Evolutionary conservation across 2,888 invertebrate genomes (phyloP), one percentile per base, ranked within the genome.

Genomic region (Pristionchus japonicus): DNA sequence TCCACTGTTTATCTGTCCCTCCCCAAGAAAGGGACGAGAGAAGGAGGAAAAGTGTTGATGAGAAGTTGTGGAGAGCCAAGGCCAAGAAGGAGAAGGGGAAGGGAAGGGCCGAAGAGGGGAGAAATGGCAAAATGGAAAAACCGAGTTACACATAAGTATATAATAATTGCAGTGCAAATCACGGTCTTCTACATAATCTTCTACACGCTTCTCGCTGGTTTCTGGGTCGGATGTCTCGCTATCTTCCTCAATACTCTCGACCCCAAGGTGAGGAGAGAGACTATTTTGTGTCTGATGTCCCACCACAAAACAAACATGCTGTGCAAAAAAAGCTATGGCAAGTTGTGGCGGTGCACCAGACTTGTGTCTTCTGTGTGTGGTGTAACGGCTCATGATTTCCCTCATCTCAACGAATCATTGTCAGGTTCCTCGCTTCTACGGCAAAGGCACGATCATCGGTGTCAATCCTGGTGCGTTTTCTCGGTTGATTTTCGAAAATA

Each of bases 141-240:
- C n/a, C n/a, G n/a, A n/a, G n/a, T n/a, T n/a, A n/a, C n/a, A n/a
- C n/a, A n/a, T n/a, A n/a, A n/a, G n/a, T n/a, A n/a, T 23, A 1
- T 1, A 40, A 20, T 6, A 37, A 40, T 80, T 91, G 88, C 96
- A 98, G 98, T 97, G 92, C 98, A 98, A 96, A 98, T 99, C 95
- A 96, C 97, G 93, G 95, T 98, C 92, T 99, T 99, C 96, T 99
- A 99, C 96, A 95, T 98, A 93, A 96, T 98, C 95, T 99, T 98
- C 96, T 99, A 98, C 96, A 96, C 97, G 91, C 96, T 96, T 93
- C 96, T 99, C 95, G 96, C 97, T 94, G 98, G 97, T 88, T 99
- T 98, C 96, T 99, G 98, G 96, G 96, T 97, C 91, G 97, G 97
- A 91, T 96, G 98, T 96, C 96, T 98, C 95, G 97, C 97, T 92